Evolutionary conservation across 1,140 invertebrate genomes (phyloP).

Genomic region (Macrocentrus cingulum): DNA sequence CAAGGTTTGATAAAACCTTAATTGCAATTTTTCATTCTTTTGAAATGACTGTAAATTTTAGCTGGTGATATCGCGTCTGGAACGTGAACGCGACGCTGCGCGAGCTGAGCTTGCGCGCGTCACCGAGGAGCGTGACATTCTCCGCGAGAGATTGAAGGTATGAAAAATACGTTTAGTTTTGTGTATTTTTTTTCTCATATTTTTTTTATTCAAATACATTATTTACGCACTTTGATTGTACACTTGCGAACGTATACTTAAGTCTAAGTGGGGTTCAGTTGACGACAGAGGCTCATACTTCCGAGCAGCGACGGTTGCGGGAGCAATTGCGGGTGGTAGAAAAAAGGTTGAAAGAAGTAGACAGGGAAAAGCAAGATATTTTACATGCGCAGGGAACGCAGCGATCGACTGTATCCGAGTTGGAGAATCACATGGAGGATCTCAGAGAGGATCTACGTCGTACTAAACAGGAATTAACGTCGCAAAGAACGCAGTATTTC

Average conservation of each 20-base stretch:
- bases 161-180: conserved; percentile 13
- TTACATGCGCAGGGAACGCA: conserved; percentile 47
- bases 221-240: not conserved
- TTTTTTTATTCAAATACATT: too few species aligned
- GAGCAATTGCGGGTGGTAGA: conserved; percentile 46
- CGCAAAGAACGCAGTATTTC: conserved; percentile 52
- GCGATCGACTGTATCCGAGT: conserved; percentile 43
- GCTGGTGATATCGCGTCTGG: conserved; percentile 51
- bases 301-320: conserved; percentile 50
- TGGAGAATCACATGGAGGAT: conserved; percentile 50
- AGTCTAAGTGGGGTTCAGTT: conserved; percentile 46
- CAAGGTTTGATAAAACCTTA: conserved; percentile 10
- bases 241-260: conserved; percentile 15
- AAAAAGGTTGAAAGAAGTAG: conserved; percentile 44
- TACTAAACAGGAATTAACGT: conserved; percentile 48
- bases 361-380: conserved; percentile 52
- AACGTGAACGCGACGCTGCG: conserved; percentile 60
- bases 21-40: too few species aligned
- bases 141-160: conserved; percentile 61
- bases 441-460: conserved; percentile 43
- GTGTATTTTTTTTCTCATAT: not conserved
- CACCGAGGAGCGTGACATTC: conserved; percentile 61
- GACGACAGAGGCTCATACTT: conserved; percentile 58
- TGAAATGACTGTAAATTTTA: conserved; percentile 35
- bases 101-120: conserved; percentile 59